A percentile compares a stretch with the other conserved stretches of the same genome.
These are phyloP conservation scores for Trichosurus vulpecula DNA, from an alignment of 2,797 vertebrate genomes.

Conservation along the genomic window DNA sequence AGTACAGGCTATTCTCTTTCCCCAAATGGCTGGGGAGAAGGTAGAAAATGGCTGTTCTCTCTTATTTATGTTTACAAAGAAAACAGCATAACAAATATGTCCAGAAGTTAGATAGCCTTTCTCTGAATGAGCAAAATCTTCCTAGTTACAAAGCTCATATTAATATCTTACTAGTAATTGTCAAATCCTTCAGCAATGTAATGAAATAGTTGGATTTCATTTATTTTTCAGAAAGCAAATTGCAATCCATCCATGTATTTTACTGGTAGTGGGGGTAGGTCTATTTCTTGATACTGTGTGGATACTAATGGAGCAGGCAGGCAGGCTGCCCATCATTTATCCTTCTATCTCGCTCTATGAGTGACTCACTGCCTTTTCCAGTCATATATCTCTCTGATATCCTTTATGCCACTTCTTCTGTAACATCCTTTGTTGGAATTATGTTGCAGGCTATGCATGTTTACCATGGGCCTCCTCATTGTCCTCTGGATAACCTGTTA, in stretches of 20 bases:
- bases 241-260: background rate
- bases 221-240: background rate
- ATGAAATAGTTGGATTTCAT: background rate
- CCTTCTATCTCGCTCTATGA: background rate
- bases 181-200: background rate
- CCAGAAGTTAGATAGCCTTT: background rate
- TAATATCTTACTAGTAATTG: background rate
- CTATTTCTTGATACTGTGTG: background rate
- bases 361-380: background rate
- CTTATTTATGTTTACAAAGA: conserved; percentile 12
- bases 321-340: background rate
- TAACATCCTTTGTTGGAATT: background rate
- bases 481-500: background rate
- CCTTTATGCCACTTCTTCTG: background rate
- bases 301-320: background rate
- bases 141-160: background rate
- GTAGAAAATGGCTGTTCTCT: background rate
- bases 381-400: background rate
- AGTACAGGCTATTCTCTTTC: background rate
- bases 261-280: background rate
- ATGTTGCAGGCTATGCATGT: background rate
- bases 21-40: background rate
- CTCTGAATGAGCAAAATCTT: conserved; percentile 12
- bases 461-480: background rate
- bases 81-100: background rate